A percentile compares a stretch with the other conserved stretches of the same genome.
Conservation (phyloP, 2,888 invertebrate genomes). For the Caenorhabditis afra region DNA sequence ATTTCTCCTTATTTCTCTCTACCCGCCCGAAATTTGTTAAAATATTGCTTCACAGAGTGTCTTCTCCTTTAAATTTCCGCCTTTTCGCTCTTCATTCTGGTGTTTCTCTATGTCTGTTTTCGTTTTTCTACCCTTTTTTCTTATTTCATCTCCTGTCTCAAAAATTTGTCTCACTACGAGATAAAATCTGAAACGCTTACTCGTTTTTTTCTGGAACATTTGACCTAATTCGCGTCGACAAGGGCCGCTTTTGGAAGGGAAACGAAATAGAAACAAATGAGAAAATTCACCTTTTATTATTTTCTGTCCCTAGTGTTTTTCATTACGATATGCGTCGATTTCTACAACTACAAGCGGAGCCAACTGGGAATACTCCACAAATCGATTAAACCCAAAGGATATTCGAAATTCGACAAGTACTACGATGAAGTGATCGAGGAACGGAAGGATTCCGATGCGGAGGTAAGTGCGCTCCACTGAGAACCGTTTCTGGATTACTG, state of each 20-base stretch:
- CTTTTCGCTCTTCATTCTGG: conserved; percentile 48
- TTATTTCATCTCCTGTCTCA: conserved; percentile 16
- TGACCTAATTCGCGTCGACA: neutral
- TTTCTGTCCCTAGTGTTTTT: neutral
- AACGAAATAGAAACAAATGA: too few species aligned
- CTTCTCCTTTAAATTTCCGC: conserved; percentile 30
- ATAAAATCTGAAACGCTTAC: conserved; percentile 47
- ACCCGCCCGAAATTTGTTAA: conserved; percentile 22
- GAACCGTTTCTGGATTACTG: too few species aligned
- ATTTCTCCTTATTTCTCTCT: conserved; percentile 19
- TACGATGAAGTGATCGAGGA: too few species aligned
- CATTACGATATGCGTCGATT: too few species aligned
- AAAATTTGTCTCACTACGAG: conserved; percentile 37
- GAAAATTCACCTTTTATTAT: neutral
- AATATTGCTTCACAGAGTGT: conserved; percentile 34
- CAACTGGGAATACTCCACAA: too few species aligned
- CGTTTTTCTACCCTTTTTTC: conserved; percentile 35
- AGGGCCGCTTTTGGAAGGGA: conserved; percentile 13
- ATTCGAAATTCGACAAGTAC: too few species aligned
- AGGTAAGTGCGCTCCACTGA: too few species aligned
- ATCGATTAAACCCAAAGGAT: too few species aligned
- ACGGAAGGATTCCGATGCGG: too few species aligned
- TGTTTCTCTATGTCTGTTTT: conserved; percentile 24
- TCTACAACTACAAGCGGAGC: too few species aligned
- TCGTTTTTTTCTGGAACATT: conserved; percentile 3